Evolutionary conservation across 2,888 invertebrate genomes (phyloP), one percentile per base, ranked within the genome.

Genomic region (Phaonia tiefii): DNA sequence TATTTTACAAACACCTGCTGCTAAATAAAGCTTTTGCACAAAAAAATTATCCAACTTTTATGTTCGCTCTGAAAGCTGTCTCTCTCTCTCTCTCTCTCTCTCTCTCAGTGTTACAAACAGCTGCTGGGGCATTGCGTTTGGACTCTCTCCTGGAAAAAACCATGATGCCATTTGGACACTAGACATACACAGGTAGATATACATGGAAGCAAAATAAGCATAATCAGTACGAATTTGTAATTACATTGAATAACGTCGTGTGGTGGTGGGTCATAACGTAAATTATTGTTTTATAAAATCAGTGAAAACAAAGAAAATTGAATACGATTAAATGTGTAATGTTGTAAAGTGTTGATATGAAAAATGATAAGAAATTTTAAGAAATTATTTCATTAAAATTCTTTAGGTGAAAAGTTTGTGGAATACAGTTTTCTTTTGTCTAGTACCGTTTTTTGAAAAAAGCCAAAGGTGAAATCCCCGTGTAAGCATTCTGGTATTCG

Each of bases 191-290:
- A 82, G 82, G 82, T 82, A 82, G 74, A 83, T 79, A 82, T 79
- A 80, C 77, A 69, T 79, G 65, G 69, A 81, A 65, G 49, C 37
- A 69, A 72, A 56, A 75, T 65, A 51, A 74, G 73, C 46, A 66
- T 54, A 63, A 86, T 86, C 86, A 88, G 88, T 88, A 86, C 82
- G 82, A 84, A 84, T 84, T 84, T 83, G 79, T 84, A 84, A 85
- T 85, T 85, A 83, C 85, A 86, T 84, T 85, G 85, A 86, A 85
- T 84, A 85, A 85, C 87, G 86, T 85, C 85, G 82, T 42, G 79
- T 79, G 84, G 63, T 37, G 39, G 79, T 79, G 84, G 63, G 39
- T 79, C 69, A 66, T 58, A 44, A 46, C 60, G 66, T 74, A 58
- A n/a, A n/a, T n/a, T 31, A 31, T 31, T 31, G 3, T 31, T 31